Evolutionary conservation across 2,797 vertebrate genomes (phyloP), one percentile per base, ranked within the genome.

Genomic region (Tragopan temminckii): DNA sequence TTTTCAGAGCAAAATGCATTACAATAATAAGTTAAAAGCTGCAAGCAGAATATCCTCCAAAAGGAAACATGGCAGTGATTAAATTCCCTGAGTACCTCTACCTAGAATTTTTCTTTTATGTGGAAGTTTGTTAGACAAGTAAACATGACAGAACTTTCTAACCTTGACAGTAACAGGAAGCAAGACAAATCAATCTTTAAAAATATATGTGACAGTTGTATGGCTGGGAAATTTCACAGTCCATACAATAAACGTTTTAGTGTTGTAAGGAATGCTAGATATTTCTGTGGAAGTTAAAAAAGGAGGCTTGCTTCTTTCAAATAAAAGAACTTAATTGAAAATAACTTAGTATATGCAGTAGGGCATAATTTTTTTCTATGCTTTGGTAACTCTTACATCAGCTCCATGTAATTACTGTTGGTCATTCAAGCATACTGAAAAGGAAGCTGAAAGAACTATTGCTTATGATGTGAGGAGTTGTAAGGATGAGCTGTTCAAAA

Each of bases 11-110:
- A 66, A 82, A 89, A 83, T 40, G 27, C n/a, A 50, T 94, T 93
- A 59, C 12, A 57, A 29, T 77, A 81, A 23, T 82, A 84, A 91
- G 52, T 84, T 86, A 88, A 93, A 94, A 82, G 62, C 55, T 69
- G 43, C 74, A 67, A 86, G 74, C 36, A 63, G 21, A 76, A 55
- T 40, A 80, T 35, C 40, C 9, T 94, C 63, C 76, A 70, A 79
- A 93, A 70, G 67, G 46, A 58, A 88, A 43, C 33, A 5, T 11
- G 18, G 20, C 46, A 88, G 25, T 66, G 17, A 84, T 74, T 74
- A 57, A 67, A 84, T 61, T 81, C 20, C 67, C 67, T 70, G 20
- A 7, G 23, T 77, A 45, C 13, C 40, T 81, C 61, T 88, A 79
- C 70, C 86, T 53, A 70, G 36, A 40, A 24, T n/a, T 45, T 58